These are phyloP conservation scores for Amphilophus citrinellus DNA, from an alignment of 2,113 vertebrate genomes.

Conservation along the genomic window DNA sequence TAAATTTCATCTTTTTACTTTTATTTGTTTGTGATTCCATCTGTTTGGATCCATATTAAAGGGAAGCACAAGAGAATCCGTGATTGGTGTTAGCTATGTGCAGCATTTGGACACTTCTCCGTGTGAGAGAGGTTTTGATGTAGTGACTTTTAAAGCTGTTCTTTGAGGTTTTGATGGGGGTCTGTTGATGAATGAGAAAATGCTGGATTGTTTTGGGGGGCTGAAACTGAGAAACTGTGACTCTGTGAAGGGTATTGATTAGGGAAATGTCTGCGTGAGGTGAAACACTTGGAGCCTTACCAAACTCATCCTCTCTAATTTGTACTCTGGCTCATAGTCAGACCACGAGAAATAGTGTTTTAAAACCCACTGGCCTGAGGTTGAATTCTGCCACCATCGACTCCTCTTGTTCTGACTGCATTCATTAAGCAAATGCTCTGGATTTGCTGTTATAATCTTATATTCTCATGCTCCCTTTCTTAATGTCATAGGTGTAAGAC, in stretches of 20 bases:
- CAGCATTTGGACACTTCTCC: background rate
- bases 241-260: slow-evolving; percentile 44
- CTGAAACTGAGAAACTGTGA: slow-evolving; percentile 39
- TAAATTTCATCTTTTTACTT: slow-evolving; percentile 3
- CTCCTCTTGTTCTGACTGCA: background rate
- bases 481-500: slow-evolving; percentile 64
- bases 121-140: background rate
- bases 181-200: slow-evolving; percentile 42
- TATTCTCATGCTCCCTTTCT: background rate
- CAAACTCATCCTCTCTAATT: slow-evolving; percentile 63
- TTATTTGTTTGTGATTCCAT: background rate
- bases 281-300: slow-evolving; percentile 51
- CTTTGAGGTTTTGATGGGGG: background rate
- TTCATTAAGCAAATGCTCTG: slow-evolving; percentile 1
- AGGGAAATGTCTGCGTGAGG: slow-evolving; percentile 61
- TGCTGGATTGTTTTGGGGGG: slow-evolving; percentile 14
- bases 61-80: background rate
- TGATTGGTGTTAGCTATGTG: background rate
- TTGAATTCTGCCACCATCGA: background rate
- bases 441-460: slow-evolving; percentile 24
- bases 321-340: slow-evolving; percentile 57
- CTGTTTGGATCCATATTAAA: background rate
- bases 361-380: slow-evolving; percentile 10
- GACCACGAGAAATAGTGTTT: slow-evolving; percentile 19
- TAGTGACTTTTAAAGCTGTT: background rate